Percentiles rank a stretch among this genome's conserved stretches.
Evolutionary conservation across 2,797 vertebrate genomes (phyloP).

Genomic region (Aplochiton taeniatus): DNA sequence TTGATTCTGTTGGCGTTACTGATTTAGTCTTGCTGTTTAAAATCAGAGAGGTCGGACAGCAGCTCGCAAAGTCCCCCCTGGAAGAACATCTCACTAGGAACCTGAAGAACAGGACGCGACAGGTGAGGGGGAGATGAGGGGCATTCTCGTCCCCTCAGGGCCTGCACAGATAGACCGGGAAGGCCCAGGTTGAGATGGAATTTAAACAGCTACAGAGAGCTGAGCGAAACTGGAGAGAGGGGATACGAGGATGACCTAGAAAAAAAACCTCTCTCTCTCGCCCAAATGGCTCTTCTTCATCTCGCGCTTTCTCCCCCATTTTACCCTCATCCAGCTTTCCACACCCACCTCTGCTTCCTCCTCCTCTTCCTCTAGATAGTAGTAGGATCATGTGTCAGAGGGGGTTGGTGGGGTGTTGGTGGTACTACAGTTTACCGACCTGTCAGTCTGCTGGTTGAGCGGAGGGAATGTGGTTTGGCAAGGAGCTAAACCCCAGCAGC

Average conservation of each 20-base stretch:
- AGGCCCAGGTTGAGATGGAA: background rate
- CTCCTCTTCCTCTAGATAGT: background rate
- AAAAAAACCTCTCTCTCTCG: background rate
- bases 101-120: no score
- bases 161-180: no score
- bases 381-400: conserved; percentile 18
- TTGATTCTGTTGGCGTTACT: no score
- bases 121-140: no score
- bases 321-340: background rate
- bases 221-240: background rate
- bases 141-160: no score
- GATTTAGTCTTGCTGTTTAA: no score
- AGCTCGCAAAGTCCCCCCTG: no score
- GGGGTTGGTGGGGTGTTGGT: background rate
- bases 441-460: conserved; percentile 45
- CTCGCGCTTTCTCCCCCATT: background rate
- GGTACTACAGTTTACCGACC: conserved; percentile 29
- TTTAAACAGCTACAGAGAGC: background rate
- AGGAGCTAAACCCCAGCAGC: conserved; percentile 25
- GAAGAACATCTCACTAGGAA: no score
- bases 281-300: background rate
- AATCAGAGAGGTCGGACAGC: no score
- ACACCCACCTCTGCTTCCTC: background rate
- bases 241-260: conserved; percentile 3
- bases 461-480: conserved; percentile 31